Evolutionary conservation across 1,140 invertebrate species (phyloP).

Genomic region (Drosophila nannoptera): DNA sequence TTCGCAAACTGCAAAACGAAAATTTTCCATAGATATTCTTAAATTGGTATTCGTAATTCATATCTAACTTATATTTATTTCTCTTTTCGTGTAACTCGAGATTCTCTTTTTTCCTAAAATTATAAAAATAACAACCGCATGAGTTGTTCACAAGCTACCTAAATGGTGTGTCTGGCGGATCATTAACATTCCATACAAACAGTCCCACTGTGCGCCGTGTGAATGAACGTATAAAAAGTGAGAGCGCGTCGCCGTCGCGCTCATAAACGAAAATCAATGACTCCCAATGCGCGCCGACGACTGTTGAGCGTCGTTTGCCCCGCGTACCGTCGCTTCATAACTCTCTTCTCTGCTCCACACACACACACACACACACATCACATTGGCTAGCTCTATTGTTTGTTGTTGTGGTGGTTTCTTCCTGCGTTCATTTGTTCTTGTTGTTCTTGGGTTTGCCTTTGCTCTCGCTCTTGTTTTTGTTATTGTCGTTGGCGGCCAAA

Average conservation of each 20-base stretch:
- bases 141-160: background rate
- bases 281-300: constrained; percentile 59
- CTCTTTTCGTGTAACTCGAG: background rate
- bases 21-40: background rate
- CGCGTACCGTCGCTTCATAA: background rate
- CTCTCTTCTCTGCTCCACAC: background rate
- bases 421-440: constrained; percentile 15
- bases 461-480: constrained; percentile 14
- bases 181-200: constrained; percentile 27
- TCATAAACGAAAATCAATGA: constrained; percentile 78
- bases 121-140: background rate
- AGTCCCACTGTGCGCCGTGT: constrained; percentile 62
- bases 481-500: constrained; percentile 35
- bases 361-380: background rate
- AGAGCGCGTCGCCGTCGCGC: constrained; percentile 58
- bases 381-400: constrained; percentile 26
- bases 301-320: constrained; percentile 25
- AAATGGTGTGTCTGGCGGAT: constrained; percentile 7
- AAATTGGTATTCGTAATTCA: background rate
- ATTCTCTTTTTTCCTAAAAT: background rate
- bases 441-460: background rate
- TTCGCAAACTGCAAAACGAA: background rate
- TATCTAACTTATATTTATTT: background rate
- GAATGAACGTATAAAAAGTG: constrained; percentile 77
- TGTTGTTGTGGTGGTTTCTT: constrained; percentile 29